Evolutionary conservation across 2,113 vertebrate species (phyloP).

Genomic region (Alexandromys fortis): DNA sequence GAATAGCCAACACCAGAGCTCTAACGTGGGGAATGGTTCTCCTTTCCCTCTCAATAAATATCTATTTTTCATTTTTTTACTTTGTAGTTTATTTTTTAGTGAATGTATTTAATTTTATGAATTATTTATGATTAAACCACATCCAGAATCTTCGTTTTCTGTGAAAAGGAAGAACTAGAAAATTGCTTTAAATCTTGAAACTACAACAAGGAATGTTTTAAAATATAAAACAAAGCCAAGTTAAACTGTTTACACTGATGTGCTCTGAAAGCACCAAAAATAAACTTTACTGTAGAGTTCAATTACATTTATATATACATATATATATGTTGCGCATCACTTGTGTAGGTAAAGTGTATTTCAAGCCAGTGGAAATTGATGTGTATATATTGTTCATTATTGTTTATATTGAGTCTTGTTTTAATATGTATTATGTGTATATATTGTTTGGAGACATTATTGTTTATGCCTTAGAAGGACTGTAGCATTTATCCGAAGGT

Average conservation of each 20-base stretch:
- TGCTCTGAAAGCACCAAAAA: constrained; percentile 94
- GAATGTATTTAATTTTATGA: constrained; percentile 99
- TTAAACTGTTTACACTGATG: constrained; percentile 99
- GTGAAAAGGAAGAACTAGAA: constrained; percentile 99
- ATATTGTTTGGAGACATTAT: constrained; percentile 99
- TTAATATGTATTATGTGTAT: constrained; percentile 99
- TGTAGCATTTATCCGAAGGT: constrained; percentile 99
- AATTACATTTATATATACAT: constrained; percentile 93
- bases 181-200: constrained; percentile 99
- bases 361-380: constrained; percentile 89
- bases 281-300: constrained; percentile 96
- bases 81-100: constrained; percentile 99
- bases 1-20: constrained; percentile 98
- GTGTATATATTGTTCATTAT: constrained; percentile 99
- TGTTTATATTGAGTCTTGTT: constrained; percentile 99
- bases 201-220: constrained; percentile 97
- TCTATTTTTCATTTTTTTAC: constrained; percentile 93
- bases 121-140: constrained; percentile 99
- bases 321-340: constrained; percentile 90
- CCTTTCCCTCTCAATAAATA: constrained; percentile 99
- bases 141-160: constrained; percentile 99
- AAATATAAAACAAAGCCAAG: constrained; percentile 99
- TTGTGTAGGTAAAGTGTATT: constrained; percentile 93
- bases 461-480: constrained; percentile 99
- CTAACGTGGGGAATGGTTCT: constrained; percentile 92